Base-by-base conservation (phyloP, 2,888 invertebrate genomes). In the Caenorhabditis virilis region DNA sequence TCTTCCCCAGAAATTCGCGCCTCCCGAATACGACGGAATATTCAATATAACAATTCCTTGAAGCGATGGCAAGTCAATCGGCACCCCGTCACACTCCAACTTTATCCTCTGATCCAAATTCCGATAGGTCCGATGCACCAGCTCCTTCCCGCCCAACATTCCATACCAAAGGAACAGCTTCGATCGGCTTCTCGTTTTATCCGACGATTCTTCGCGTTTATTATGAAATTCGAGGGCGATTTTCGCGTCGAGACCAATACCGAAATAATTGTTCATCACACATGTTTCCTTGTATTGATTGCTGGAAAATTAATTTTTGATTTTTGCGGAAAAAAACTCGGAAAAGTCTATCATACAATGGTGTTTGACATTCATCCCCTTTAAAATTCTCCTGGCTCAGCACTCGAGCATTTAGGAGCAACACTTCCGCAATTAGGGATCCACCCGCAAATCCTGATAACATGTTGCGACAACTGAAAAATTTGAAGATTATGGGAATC, bases 221-320 rank as follows among this genome's bases (percentile, higher is more conserved):
- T 93, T 91, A 84, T 95, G 95, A 84, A 97, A 97, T 84, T 95
- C 95, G 42, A 95, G 86, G 0, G 94, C 91, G 53, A 97, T 95
- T 85, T 97, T 95, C 0, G 95, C 95, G 86, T 97, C 95, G 67
- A 97, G 91, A 0, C 95, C 95, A 80, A 97, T 95, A 0, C 95
- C 95, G 84, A 95, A 95, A 84, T 97, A 97, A 84, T 97, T 97
- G 85, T 95, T 97, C 95, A 97, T 95, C 1, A 95, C 94, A 80
- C 93, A 93, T 74, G 91, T 89, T 85, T 97, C 95, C 78, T 91
- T 91, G 84, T 86, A 87, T 23, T 92, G 92, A 86, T 92, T 92
- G 79, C 89, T 89, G 82, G 47, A 72, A 70, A 6, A 42, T 27
- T 13, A 36, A 36, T 15, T 15, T 15, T 15, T 15, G 5, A 36